Evolutionary conservation across 2,113 vertebrate species (phyloP), one percentile per base, ranked within the genome.

Genomic region (Dipodomys ordii): DNA sequence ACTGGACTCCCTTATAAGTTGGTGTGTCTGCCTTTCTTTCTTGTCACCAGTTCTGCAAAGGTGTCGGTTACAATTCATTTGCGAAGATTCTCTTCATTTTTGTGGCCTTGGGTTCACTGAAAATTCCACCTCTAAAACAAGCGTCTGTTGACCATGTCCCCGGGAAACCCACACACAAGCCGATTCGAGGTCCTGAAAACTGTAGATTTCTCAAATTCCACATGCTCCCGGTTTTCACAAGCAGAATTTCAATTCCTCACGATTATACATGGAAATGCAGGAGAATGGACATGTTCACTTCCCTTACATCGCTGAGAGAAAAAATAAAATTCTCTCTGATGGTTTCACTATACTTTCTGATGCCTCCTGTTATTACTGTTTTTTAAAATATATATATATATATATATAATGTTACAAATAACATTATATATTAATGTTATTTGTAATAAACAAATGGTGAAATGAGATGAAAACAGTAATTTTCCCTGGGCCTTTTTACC

Each of bases 391-490:
- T 2, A 71, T 7, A 2, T 79, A n/a, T 67, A 16, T 39, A 32
- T 23, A 53, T 23, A 53, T 64, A 57, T 57, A 57, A 53, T 57
- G 53, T 57, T 57, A 57, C 15, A 57, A 57, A 16, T 57, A 57
- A 16, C 53, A 19, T 57, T 13, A 57, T 18, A 57, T 1, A 64
- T 20, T 82, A 83, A 68, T 22, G 74, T 85, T 71, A 76, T 67
- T 88, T 11, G 93, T 83, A 94, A 91, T 87, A 94, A 92, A 64
- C 0, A 91, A 91, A 78, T 83, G 12, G 11, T 22, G 18, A 69
- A 11, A 30, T 27, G 2, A 82, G 18, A 87, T 62, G 39, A 92
- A 86, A 90, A 86, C 84, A 80, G 83, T 65, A 83, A 30, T 15
- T 92, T 87, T 64, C 18, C 5, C 12, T 18, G 27, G 35, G 15